Evolutionary conservation across 2,797 vertebrate genomes (phyloP).

Genomic region (Alauda arvensis): DNA sequence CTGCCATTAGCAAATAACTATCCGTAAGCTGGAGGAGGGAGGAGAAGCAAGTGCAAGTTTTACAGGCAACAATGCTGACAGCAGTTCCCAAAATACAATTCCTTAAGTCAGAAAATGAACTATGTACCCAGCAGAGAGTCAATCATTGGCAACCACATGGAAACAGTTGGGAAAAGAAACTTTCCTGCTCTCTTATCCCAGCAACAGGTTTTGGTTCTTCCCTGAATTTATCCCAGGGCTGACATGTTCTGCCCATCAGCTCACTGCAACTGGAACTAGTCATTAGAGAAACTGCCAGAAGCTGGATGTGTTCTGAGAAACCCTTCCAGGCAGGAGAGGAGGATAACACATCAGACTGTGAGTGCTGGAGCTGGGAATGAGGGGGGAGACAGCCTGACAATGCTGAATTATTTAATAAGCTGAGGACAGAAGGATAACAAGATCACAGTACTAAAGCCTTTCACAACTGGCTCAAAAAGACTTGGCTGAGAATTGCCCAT

Average conservation of each 20-base stretch:
- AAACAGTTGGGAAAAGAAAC: neutral
- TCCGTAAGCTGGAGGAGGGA: conserved; percentile 5
- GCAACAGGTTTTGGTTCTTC: neutral
- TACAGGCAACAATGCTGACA: conserved; percentile 21
- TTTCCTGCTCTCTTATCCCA: neutral
- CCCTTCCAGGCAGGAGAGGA: neutral
- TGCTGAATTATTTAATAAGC: neutral
- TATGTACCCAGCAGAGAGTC: neutral
- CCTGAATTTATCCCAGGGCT: neutral
- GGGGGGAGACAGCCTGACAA: neutral
- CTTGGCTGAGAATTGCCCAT: neutral
- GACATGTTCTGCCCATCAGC: neutral
- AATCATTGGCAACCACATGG: neutral
- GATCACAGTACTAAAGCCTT: neutral
- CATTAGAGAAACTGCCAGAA: neutral
- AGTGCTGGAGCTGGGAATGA: neutral
- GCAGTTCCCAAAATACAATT: conserved; percentile 50
- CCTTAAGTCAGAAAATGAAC: conserved; percentile 31
- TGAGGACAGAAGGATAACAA: neutral
- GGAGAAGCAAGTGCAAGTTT: conserved; percentile 3
- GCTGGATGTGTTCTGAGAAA: neutral
- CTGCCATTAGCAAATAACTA: conserved; percentile 36
- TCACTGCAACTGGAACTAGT: neutral
- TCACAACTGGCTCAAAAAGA: neutral
- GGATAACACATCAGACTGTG: neutral